Evolutionary conservation across 2,797 vertebrate genomes (phyloP).

Genomic region (Pantherophis vulpinus): DNA sequence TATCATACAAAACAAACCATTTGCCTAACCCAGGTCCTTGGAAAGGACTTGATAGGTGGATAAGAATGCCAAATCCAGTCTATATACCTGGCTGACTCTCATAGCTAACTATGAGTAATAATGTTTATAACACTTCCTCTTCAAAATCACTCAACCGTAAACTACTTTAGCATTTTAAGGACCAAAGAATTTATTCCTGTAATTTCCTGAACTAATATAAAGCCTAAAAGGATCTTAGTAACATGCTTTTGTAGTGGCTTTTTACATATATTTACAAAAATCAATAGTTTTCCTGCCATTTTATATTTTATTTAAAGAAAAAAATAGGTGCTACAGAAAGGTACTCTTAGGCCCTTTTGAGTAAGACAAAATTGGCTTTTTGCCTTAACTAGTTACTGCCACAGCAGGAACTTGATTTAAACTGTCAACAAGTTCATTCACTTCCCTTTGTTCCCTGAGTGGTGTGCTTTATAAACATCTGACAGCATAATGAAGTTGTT

Average conservation of each 20-base stretch:
- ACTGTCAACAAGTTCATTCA: neutral
- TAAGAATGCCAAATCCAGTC: neutral
- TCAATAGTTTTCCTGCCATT: neutral
- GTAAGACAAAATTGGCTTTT: neutral
- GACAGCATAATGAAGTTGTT: neutral
- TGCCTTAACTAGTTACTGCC: neutral
- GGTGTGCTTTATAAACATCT: neutral
- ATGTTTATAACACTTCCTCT: neutral
- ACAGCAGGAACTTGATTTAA: fast-evolving
- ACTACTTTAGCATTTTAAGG: neutral
- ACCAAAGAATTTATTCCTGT: neutral
- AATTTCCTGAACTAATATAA: neutral
- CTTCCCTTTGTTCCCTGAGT: slow-evolving; percentile 1
- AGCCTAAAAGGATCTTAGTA: neutral
- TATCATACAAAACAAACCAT: neutral
- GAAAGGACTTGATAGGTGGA: neutral
- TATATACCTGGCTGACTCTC: neutral
- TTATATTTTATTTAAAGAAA: slow-evolving; percentile 14
- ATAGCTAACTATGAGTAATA: neutral
- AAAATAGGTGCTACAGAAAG: neutral
- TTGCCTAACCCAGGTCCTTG: neutral
- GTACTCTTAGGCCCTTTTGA: fast-evolving
- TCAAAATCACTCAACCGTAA: neutral
- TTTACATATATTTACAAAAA: slow-evolving; percentile 25
- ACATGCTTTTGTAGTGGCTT: slow-evolving; percentile 17